Percentiles rank a stretch among this genome's conserved stretches.
Conservation (phyloP, 2,797 vertebrate species). For the Hoplostethus atlanticus region DNA sequence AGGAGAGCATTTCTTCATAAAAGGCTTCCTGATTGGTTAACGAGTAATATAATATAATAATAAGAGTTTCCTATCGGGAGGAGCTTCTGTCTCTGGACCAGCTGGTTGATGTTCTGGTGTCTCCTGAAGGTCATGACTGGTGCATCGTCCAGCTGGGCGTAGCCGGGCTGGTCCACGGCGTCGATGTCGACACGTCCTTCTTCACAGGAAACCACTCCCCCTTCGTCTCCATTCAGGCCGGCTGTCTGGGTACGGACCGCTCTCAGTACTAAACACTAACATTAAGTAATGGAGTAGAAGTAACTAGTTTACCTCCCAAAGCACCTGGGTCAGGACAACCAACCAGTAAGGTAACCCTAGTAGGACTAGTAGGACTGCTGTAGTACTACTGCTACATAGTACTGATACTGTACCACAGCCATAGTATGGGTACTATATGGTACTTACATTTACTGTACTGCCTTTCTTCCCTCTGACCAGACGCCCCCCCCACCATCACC, state of each 20-base stretch:
- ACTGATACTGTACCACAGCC: neutral
- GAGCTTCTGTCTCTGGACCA: too few species aligned
- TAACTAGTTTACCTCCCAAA: too few species aligned
- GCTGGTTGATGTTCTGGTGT: neutral
- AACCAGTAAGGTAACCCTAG: too few species aligned
- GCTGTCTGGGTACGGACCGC: constrained; percentile 71
- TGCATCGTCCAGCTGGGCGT: constrained; percentile 84
- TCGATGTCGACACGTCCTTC: constrained; percentile 87
- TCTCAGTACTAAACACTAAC: too few species aligned
- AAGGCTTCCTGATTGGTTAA: too few species aligned
- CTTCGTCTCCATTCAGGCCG: constrained; percentile 81
- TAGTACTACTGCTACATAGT: neutral
- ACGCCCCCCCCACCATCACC: constrained; percentile 59
- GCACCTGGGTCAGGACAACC: neutral
- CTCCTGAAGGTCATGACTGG: constrained; percentile 83
- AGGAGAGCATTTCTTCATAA: too few species aligned
- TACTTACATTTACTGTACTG: neutral
- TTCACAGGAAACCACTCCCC: constrained; percentile 85
- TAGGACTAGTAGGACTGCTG: too few species aligned
- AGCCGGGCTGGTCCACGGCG: constrained; percentile 74
- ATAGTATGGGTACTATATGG: too few species aligned
- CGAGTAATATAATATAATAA: too few species aligned
- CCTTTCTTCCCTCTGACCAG: constrained; percentile 62
- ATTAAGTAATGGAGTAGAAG: too few species aligned
- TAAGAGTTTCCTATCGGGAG: too few species aligned